Base-by-base conservation (phyloP, 2,888 invertebrate species). In the Flabesymbios commensalis region DNA sequence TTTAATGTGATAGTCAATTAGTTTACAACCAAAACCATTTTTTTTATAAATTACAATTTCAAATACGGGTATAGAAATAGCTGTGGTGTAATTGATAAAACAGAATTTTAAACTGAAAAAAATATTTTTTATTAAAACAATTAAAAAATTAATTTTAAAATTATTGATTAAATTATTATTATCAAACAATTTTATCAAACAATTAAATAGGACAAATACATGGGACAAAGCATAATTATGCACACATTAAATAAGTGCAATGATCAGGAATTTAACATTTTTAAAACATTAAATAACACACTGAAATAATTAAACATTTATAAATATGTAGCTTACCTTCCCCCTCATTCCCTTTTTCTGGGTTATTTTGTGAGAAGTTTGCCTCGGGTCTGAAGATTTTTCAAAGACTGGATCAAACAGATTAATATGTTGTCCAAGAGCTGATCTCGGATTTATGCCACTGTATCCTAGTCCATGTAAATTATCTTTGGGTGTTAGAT, bases 401-500 rank as follows among this genome's bases (percentile, higher is more conserved):
- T n/a, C n/a, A n/a, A n/a, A n/a, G n/a, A n/a, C n/a, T n/a, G n/a
- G n/a, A n/a, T n/a, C n/a, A n/a, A n/a, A n/a, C n/a, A n/a, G n/a
- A n/a, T n/a, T n/a, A n/a, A n/a, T n/a, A n/a, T n/a, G n/a, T n/a
- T 77, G 77, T 17, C 73, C 68, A 3, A 79, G 66, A 17, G 78
- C 79, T 33, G 68, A 66, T 32, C 55, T 68, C 2, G 77, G 76
- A 67, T 79, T 70, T 45, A 80, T 63, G 32, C 79, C 79, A 55
- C 72, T 72, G 72, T 86, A 86, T 0, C 86, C 86, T 28, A 86
- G 72, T 3, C 86, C 86, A 73, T 85, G 83, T 28, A 77, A 71
- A 73, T 97, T 91, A 68, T 86, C 87, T 84, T 97, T 97, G 36
- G 90, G 88, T 32, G 85, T 85, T 57, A 88, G 86, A 24, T 89